phyloP scores from a whole-genome alignment of 2,797 vertebrate genomes.

The Sternarchorhynchus goeldii region DNA sequence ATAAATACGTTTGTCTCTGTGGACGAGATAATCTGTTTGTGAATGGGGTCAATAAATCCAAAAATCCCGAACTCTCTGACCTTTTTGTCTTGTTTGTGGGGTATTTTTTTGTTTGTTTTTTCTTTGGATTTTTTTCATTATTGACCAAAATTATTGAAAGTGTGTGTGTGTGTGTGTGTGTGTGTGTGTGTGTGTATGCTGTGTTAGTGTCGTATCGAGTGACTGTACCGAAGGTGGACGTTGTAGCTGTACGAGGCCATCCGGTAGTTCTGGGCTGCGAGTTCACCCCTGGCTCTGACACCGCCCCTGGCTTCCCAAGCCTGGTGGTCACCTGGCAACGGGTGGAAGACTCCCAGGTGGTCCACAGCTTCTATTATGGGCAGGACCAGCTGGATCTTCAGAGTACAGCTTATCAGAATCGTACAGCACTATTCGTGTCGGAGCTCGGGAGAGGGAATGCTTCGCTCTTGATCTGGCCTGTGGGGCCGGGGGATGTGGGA shows the following conservation, averaged over 20 bases:
- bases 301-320: not conserved
- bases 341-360: constrained; percentile 22
- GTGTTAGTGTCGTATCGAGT: constrained; percentile 42
- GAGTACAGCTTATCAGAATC: constrained; percentile 30
- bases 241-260: constrained; percentile 31
- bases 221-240: not conserved
- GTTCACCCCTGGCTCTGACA: constrained; percentile 26
- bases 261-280: constrained; percentile 49
- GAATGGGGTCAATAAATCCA: no score
- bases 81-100: no score
- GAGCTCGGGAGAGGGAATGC: constrained; percentile 55
- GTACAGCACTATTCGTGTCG: constrained; percentile 41
- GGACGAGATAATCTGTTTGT: no score
- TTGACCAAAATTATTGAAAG: no score
- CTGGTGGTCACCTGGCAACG: constrained; percentile 61
- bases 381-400: constrained; percentile 48
- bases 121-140: no score
- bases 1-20: no score
- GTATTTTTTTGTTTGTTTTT: no score
- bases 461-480: constrained; percentile 42
- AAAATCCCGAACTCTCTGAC: no score
- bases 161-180: no score
- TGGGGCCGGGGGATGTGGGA: constrained; percentile 47
- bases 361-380: constrained; percentile 60
- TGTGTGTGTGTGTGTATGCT: not conserved